Base-by-base conservation (phyloP, 2,797 vertebrate species). In the Karalla daura region DNA sequence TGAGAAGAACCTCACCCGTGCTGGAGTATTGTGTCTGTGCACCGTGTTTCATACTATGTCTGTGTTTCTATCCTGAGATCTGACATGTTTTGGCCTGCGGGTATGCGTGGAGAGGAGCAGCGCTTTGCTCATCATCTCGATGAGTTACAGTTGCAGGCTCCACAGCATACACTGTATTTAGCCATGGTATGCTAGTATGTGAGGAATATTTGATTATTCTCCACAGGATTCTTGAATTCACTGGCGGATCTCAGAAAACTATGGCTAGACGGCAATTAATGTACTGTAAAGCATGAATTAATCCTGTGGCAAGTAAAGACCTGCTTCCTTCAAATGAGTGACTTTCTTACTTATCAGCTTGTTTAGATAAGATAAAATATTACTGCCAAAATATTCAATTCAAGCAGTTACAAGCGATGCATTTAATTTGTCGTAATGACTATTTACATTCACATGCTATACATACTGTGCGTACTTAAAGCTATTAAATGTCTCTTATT, bases 1-100 rank as follows among this genome's bases (percentile, higher is more conserved):
- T 85, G 68, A 86, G 59, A 88, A 85, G 37, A 80, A 81, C 13
- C 47, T 84, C 25, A 21, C 13, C 5, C 35, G 56, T 69, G 41
- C 47, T 43, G 21, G 81, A 68, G 67, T 74, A 13, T 63, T 78
- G 52, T 67, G 49, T 81, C 15, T 61, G 37, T 30, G 23, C 55
- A 41, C 50, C 37, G 10, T 53, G 18, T 54, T 21, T 21, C 52
- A 13, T 13, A 2, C 6, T 50, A 3, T 37, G 25, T 23, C 8
- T 65, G 23, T 64, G 12, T n/a, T n/a, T n/a, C n/a, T n/a, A n/a
- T n/a, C n/a, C n/a, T n/a, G n/a, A n/a, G n/a, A n/a, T 45, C 11
- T 24, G 46, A 28, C n/a, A 27, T 24, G 1, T 37, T n/a, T 35
- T 68, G 36, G n/a, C 21, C 23, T 21, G 17, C 9, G 15, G 18